Base-by-base conservation (phyloP, 2,797 vertebrate genomes). In the Microcaecilia unicolor region DNA sequence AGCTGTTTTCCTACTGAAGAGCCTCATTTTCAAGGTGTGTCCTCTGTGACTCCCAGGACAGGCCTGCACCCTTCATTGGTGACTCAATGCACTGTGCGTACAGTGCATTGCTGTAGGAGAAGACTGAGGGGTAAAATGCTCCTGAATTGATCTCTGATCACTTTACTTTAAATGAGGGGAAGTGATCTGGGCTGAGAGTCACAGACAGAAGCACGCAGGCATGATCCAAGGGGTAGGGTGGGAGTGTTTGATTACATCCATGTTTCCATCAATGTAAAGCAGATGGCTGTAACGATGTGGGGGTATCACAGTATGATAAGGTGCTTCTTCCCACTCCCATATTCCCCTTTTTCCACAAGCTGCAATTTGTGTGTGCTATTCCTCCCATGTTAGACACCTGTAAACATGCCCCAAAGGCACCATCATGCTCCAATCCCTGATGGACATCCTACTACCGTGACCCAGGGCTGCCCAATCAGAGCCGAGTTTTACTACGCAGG, bases 401-500 rank as follows among this genome's bases (percentile, higher is more conserved):
- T 45, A 41, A 41, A 33, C 51, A 44, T 23, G 26, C 26, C 48
- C 48, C 66, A 70, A 59, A 53, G 63, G 57, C 56, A 55, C 60
- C 61, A 64, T 66, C 60, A 61, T 54, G 60, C 59, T 62, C 65
- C 64, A 65, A 51, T 61, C 56, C 29, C 68, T 65, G 57, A 58
- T 56, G 68, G 68, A 72, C 68, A 63, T 56, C 61, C 41, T 64
- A 52, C 61, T 65, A 65, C 53, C n/a, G n/a, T 67, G 61, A 56
- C 65, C 60, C 65, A 56, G 67, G 60, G 68, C 46, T 58, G 57
- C 64, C 66, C 68, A 72, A 28, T 70, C 68, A 74, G 63, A 71
- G 58, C 71, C 37, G 53, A 70, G 61, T 66, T 61, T 35, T 48
- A 48, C 37, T 32, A 21, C 32, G 28, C 31, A 41, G 27, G 32